A percentile compares a stretch with the other conserved stretches of the same genome.
phyloP scores from a whole-genome alignment of 2,113 vertebrate species.

The Syrmaticus mikado region DNA sequence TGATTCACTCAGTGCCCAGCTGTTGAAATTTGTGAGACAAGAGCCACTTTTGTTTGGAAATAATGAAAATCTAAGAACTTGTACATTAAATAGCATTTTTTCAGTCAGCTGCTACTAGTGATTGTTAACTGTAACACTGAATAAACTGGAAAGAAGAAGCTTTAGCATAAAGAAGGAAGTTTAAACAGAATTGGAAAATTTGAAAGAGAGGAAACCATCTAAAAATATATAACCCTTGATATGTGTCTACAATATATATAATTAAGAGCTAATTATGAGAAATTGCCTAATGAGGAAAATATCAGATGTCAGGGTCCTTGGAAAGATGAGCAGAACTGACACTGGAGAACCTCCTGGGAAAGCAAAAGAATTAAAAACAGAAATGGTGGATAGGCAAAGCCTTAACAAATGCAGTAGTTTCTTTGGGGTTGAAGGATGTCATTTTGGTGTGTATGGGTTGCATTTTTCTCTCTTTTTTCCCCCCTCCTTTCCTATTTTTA shows the following conservation, averaged over 20 bases:
- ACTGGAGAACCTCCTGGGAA: background rate
- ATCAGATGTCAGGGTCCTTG: slow-evolving; percentile 16
- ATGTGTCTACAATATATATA: background rate
- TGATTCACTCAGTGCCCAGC: background rate
- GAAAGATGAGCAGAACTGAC: slow-evolving; percentile 27
- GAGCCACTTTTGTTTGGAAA: background rate
- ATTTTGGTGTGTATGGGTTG: background rate
- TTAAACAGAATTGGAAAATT: background rate
- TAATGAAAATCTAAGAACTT: background rate
- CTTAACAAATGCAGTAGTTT: background rate
- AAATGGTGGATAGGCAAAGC: background rate
- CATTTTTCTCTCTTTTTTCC: background rate
- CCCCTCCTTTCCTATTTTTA: background rate
- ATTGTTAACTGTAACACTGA: background rate
- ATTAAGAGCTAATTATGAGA: slow-evolving; percentile 52
- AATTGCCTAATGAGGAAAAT: slow-evolving; percentile 11
- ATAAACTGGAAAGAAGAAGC: background rate
- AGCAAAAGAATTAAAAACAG: background rate
- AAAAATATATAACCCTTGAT: slow-evolving; percentile 13
- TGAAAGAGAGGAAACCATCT: background rate
- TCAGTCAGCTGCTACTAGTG: background rate
- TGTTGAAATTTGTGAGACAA: background rate
- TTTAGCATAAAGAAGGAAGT: background rate
- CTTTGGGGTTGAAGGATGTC: background rate
- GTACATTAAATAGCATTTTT: background rate